phyloP scores from a whole-genome alignment of 53 echinoderm and acorn worm genomes.

The Antedon mediterranea region DNA sequence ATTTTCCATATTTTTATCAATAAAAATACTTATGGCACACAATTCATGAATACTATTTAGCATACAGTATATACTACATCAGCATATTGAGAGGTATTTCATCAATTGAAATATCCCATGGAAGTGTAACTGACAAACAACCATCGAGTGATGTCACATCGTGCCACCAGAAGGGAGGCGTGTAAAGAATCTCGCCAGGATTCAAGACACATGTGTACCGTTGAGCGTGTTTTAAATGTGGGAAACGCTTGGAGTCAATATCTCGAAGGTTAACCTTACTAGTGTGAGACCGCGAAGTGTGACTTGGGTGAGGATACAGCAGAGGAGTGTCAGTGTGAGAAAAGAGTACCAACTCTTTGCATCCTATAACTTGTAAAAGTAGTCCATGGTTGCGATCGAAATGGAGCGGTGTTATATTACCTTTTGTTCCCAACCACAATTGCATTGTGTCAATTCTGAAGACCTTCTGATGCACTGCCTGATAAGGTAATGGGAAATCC shows the following conservation, averaged over 20 bases:
- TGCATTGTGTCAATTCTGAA: conserved; percentile 28
- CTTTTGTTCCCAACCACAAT: conserved; percentile 29
- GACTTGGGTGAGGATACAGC: conserved; percentile 21
- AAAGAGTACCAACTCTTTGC: conserved; percentile 28
- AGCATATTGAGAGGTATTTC: conserved; percentile 24
- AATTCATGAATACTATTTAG: no score
- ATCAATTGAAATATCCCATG: conserved; percentile 24
- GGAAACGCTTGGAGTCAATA: conserved; percentile 6
- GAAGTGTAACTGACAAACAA: conserved; percentile 32
- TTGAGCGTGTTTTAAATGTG: conserved; percentile 16
- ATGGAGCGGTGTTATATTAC: conserved; percentile 35
- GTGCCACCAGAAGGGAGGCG: conserved; percentile 37
- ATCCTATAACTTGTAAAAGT: conserved; percentile 19
- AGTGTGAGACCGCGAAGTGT: conserved; percentile 26
- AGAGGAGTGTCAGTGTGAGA: conserved; percentile 26
- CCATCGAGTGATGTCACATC: conserved; percentile 32
- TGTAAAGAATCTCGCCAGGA: conserved; percentile 30
- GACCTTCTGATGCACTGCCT: conserved; percentile 1
- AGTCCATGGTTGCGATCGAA: conserved; percentile 37
- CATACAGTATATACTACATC: neutral
- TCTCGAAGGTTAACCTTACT: conserved; percentile 19
- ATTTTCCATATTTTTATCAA: no score
- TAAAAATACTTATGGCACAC: no score
- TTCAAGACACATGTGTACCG: conserved; percentile 22
- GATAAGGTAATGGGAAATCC: neutral